phyloP scores from a whole-genome alignment of 2,797 vertebrate species.

The Tympanoctomys barrerae region DNA sequence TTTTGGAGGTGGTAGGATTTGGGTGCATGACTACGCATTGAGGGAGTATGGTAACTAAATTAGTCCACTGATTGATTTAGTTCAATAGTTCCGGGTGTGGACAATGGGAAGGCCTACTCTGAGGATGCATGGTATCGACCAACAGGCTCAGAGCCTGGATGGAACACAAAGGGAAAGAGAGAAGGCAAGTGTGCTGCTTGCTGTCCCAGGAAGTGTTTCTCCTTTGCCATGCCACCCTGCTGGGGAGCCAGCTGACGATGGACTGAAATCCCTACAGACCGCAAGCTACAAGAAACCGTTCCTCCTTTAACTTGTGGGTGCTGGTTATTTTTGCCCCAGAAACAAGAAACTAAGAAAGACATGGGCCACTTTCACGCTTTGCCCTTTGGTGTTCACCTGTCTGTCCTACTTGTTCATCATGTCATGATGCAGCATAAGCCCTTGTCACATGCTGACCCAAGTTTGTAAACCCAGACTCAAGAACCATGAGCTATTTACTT shows the following conservation, averaged over 20 bases:
- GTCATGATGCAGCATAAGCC: not conserved
- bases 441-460: too few species aligned
- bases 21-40: not conserved
- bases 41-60: not conserved
- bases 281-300: not conserved
- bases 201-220: not conserved
- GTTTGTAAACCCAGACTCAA: not conserved
- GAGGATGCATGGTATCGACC: not conserved
- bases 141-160: not conserved
- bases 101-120: not conserved
- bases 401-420: too few species aligned
- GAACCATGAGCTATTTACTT: not conserved
- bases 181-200: not conserved
- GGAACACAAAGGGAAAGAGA: not conserved
- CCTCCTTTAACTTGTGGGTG: not conserved
- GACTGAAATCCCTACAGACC: not conserved
- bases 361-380: not conserved
- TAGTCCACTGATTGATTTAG: not conserved
- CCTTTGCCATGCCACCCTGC: not conserved
- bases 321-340: not conserved
- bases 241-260: not conserved
- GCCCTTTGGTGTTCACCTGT: not conserved
- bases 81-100: not conserved
- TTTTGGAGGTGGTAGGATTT: not conserved
- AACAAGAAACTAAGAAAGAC: not conserved